Evolutionary conservation across 2,888 invertebrate species (phyloP), one percentile per base, ranked within the genome.

Genomic region (Eilema depressum): DNA sequence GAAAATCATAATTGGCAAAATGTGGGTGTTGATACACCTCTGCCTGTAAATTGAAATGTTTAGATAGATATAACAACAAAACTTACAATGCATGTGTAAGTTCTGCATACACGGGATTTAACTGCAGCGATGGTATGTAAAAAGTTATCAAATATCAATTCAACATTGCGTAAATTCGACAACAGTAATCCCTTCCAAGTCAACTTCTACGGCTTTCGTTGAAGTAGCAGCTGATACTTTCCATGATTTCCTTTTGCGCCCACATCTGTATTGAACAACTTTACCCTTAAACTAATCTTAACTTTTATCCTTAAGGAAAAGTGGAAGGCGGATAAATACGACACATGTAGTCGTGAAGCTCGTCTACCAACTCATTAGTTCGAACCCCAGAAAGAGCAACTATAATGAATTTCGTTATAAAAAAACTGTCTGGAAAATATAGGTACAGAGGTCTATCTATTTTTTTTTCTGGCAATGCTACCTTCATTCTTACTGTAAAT

Each of bases 271-370:
- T 63, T 57, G 69, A 69, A 47, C 69, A 69, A 69, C 12, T 69
- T 69, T 69, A 64, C 64, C 69, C 69, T 69, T 69, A 69, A 69
- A 69, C 69, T 69, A 69, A 69, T 69, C 69, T 69, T 59, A 69
- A 69, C 69, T 69, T 69, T 69, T 65, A 65, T 65, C 65, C 69
- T 69, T 61, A 64, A 65, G 65, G 69, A 69, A 69, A 65, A 61
- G 61, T 53, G n/a, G 33, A 37, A 56, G 20, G 60, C 28, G 64
- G 47, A 61, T 69, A 65, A 61, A 65, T 33, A 65, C 65, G 53
- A 69, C 65, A 69, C 53, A 61, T 65, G 61, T 60, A 60, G 64
- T 41, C 57, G 37, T 53, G 59, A 59, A 47, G 47, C n/a, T 63
- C 26, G 59, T 64, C 41, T 60, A 47, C 37, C 60, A 63, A 53